Conservation (phyloP, 2,113 vertebrate genomes). For the Nycticorax nycticorax region DNA sequence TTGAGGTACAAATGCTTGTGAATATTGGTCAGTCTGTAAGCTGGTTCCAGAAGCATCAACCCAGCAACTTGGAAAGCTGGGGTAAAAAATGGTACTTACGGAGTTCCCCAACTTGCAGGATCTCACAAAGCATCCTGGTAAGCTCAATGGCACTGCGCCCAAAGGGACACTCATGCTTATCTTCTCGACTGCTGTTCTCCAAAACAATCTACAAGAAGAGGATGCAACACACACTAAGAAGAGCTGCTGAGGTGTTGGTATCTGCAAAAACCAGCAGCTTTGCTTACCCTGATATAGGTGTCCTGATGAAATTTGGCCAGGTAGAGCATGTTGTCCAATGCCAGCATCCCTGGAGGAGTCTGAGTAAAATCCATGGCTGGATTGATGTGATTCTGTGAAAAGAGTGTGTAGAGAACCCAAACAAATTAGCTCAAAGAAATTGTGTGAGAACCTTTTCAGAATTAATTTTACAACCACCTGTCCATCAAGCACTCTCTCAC, state of each 20-base stretch:
- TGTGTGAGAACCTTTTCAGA: neutral
- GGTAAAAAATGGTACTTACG: slow-evolving; percentile 79
- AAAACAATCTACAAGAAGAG: slow-evolving; percentile 84
- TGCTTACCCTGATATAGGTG: slow-evolving; percentile 90
- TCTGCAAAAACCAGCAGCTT: neutral
- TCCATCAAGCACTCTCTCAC: neutral
- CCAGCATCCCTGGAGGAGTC: slow-evolving; percentile 96
- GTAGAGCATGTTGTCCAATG: slow-evolving; percentile 98
- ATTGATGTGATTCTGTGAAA: slow-evolving; percentile 91
- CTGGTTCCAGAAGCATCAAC: neutral
- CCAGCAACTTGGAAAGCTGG: neutral
- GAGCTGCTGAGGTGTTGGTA: neutral
- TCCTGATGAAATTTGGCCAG: slow-evolving; percentile 95
- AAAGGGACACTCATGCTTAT: slow-evolving; percentile 96
- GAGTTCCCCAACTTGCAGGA: slow-evolving; percentile 96
- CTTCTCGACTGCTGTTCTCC: slow-evolving; percentile 97
- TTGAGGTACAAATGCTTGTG: neutral
- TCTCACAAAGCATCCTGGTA: slow-evolving; percentile 94
- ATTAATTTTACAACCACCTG: neutral
- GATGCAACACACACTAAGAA: neutral
- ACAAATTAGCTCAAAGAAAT: neutral
- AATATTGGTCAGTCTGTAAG: neutral
- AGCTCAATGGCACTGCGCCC: slow-evolving; percentile 98
- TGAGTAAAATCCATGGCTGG: slow-evolving; percentile 97
- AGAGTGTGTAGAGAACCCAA: neutral